Base-by-base conservation (phyloP, 2,888 invertebrate genomes). In the Polyploca ridens region DNA sequence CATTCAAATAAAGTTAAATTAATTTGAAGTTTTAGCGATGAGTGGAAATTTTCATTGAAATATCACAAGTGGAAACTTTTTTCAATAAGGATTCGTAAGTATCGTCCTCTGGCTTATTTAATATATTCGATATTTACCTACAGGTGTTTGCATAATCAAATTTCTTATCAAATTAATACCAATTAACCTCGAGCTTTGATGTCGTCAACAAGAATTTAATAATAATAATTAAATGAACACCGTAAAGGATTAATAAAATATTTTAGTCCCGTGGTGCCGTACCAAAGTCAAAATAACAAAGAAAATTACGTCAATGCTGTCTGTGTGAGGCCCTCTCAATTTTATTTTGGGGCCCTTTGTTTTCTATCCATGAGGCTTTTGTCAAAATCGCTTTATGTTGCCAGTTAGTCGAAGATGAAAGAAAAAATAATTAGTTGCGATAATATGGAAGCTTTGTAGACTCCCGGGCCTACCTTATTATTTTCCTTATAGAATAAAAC, bases 291-390 rank as follows among this genome's bases (percentile, higher is more conserved):
- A 66, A 79, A 80, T 82, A 85, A 89, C 88, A 90, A 90, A 89
- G 88, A 83, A 83, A 82, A 83, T 85, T 82, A 81, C 80, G 74
- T 74, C 80, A 84, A 85, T 83, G 78, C 84, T 77, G 79, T 78
- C 79, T 78, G 75, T 41, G 13, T 41, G 41, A 41, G 41, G 13
- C 41, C 76, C 79, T 84, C 80, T 79, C 78, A 79, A 87, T 86
- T 90, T 86, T 84, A 85, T 86, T 87, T 83, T 70, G 74, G 73
- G 73, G 69, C 80, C 84, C 84, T 88, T 90, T 90, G 89, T 89
- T 89, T 87, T 78, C 78, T 75, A 77, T 79, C 77, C 78, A 73
- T 69, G 73, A 74, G 74, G 73, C 79, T 81, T 85, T 87, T 81
- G 79, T 82, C 85, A 82, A 84, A 87, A 87, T 87, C 82, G 79